Base-by-base conservation (phyloP, 2,888 invertebrate species). In the Drosophila mayaguana region DNA sequence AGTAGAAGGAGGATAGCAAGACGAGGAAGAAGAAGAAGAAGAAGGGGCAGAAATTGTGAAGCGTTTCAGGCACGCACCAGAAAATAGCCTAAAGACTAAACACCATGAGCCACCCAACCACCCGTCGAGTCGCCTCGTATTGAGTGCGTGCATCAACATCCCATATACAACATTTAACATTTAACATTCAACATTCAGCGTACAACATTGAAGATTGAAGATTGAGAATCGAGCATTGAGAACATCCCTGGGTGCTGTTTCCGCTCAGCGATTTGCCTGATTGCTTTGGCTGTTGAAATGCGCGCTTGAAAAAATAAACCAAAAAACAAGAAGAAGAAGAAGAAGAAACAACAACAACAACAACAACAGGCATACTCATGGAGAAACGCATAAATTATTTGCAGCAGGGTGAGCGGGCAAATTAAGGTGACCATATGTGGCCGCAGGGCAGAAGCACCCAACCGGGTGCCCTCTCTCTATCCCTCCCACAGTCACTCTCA, bases 361-460 rank as follows among this genome's bases (percentile, higher is more conserved):
- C 46, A 9, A n/a, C 25, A n/a, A n/a, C 3, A 25, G 16, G 14
- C 32, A 50, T 32, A 50, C 75, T 81, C 81, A 75, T 54, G 76
- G 83, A 72, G 72, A 75, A 88, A 81, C 83, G 86, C 85, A 85
- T 85, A 85, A 85, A 85, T 85, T 88, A 85, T 85, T 85, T 75
- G 80, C 78, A 77, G 68, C 67, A 55, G 57, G 66, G 66, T 38
- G 51, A 5, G 53, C 50, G 63, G 72, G 68, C 67, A 79, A 88
- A 85, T 84, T 87, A 85, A 86, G 88, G 88, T 88, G 86, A 88
- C 86, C 85, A 86, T 86, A 85, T 86, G 85, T 86, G 85, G 85
- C 88, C 81, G 73, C 70, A 77, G 81, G 84, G 85, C 56, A 80
- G 67, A 70, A 60, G 57, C 60, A 36, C 66, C 63, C 59, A 42